Conservation (phyloP, 2,113 vertebrate species). For the Neomonachus schauinslandi region DNA sequence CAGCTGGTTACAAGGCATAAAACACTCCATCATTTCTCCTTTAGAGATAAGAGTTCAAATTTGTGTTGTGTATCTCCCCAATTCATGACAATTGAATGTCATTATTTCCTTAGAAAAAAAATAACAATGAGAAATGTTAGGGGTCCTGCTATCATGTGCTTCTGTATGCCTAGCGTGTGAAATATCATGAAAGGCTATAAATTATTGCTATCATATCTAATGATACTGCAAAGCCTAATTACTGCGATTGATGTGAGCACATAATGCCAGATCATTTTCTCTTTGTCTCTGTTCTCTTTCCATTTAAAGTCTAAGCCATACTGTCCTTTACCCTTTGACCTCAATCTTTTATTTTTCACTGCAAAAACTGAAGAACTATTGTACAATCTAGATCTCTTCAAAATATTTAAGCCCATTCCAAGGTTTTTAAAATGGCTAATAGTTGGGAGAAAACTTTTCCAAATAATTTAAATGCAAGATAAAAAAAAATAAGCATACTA, state of each 20-base stretch:
- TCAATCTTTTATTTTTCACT: slow-evolving; percentile 59
- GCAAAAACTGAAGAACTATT: slow-evolving; percentile 41
- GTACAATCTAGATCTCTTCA: slow-evolving; percentile 16
- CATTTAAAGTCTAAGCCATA: slow-evolving; percentile 63
- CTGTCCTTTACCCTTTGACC: slow-evolving; percentile 69
- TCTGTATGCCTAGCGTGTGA: slow-evolving; percentile 63
- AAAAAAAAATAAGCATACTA: background rate
- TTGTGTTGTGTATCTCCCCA: background rate
- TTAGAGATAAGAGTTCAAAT: slow-evolving; percentile 44
- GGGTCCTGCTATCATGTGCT: background rate
- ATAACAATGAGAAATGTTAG: slow-evolving; percentile 61
- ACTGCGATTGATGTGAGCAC: slow-evolving; percentile 46
- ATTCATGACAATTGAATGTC: slow-evolving; percentile 27
- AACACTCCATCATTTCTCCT: slow-evolving; percentile 10
- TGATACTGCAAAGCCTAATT: slow-evolving; percentile 72
- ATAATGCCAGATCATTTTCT: slow-evolving; percentile 64
- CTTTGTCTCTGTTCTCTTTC: slow-evolving; percentile 73
- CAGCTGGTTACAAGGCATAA: slow-evolving; percentile 49
- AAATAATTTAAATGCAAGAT: slow-evolving; percentile 59
- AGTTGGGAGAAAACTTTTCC: background rate
- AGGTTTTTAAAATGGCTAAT: slow-evolving; percentile 28
- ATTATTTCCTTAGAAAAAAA: slow-evolving; percentile 69
- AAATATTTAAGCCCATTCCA: slow-evolving; percentile 54
- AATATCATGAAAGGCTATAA: slow-evolving; percentile 58
- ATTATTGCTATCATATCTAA: slow-evolving; percentile 75